phyloP scores from a whole-genome alignment of 2,797 vertebrate genomes.

The Sphenopsis melanotis region DNA sequence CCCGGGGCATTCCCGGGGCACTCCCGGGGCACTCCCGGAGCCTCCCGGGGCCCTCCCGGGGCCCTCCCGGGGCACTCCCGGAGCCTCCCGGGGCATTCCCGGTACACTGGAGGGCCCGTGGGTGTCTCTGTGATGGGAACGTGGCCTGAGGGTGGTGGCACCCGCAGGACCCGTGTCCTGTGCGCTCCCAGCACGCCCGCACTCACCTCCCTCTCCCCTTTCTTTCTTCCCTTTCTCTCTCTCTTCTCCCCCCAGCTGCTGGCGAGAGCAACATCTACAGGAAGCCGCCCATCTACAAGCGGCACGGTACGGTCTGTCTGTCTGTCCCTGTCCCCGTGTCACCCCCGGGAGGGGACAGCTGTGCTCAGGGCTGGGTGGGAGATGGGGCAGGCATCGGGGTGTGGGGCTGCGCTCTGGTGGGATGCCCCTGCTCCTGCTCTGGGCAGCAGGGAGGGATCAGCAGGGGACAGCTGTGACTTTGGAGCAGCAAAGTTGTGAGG shows the following conservation, averaged over 20 bases:
- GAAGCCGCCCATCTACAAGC: conserved; percentile 98
- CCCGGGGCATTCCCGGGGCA: too few relatives aligned
- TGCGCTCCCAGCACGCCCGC: fast-evolving
- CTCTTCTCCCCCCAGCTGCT: conserved; percentile 76
- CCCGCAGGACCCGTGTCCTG: neutral
- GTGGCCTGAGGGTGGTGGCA: neutral
- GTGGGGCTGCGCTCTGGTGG: neutral
- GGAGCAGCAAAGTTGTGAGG: fast-evolving
- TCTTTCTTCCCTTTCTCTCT: neutral
- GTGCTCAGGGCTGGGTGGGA: neutral
- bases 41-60: too few relatives aligned
- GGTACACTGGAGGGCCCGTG: neutral
- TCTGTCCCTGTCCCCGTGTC: neutral
- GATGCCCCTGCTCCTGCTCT: neutral
- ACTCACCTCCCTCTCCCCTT: conserved; percentile 36
- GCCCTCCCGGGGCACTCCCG: too few relatives aligned
- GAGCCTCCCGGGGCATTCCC: too few relatives aligned
- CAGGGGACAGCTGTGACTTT: neutral
- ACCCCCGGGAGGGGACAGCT: fast-evolving
- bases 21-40: too few relatives aligned
- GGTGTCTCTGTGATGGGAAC: neutral
- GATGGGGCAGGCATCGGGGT: fast-evolving
- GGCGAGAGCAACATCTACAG: conserved; percentile 97
- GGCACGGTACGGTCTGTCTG: conserved; percentile 84
- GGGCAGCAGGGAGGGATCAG: neutral